A percentile compares a stretch with the other conserved stretches of the same genome.
Evolutionary conservation across 2,888 invertebrate species (phyloP).

Genomic region (Yponomeuta cagnagella): DNA sequence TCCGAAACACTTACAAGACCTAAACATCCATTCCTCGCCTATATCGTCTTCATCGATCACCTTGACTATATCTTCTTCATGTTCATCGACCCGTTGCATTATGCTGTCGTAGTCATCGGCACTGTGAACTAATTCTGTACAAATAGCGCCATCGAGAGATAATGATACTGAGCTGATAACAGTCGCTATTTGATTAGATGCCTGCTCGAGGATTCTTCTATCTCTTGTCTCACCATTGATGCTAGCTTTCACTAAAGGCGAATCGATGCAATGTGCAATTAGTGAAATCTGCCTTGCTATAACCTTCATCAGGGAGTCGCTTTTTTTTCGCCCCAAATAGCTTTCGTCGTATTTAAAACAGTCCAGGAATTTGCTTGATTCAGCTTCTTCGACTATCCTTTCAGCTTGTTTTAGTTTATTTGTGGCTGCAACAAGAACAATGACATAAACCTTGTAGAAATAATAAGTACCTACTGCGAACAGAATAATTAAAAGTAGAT

Average conservation of each 20-base stretch:
- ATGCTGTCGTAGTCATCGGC: not conserved
- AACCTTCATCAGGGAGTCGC: not conserved
- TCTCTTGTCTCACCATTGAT: not conserved
- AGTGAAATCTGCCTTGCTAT: not conserved
- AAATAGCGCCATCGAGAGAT: constrained; percentile 5
- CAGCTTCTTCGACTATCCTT: not conserved
- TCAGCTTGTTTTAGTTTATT: not conserved
- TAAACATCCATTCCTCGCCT: constrained; percentile 26
- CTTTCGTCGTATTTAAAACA: not conserved
- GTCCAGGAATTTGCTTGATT: not conserved
- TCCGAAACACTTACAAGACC: constrained; percentile 38
- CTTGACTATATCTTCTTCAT: not conserved
- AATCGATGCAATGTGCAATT: not conserved
- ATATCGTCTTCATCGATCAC: not conserved
- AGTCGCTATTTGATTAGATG: not conserved
- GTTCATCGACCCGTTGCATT: not conserved
- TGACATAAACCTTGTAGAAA: not conserved
- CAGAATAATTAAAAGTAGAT: too few species aligned
- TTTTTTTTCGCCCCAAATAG: not conserved
- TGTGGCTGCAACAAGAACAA: not conserved
- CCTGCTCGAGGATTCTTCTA: not conserved
- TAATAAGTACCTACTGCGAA: too few species aligned
- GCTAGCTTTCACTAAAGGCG: not conserved
- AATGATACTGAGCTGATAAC: constrained; percentile 1
- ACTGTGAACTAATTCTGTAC: not conserved